phyloP scores from a whole-genome alignment of 2,797 vertebrate species.

The Loris lydekkerianus region DNA sequence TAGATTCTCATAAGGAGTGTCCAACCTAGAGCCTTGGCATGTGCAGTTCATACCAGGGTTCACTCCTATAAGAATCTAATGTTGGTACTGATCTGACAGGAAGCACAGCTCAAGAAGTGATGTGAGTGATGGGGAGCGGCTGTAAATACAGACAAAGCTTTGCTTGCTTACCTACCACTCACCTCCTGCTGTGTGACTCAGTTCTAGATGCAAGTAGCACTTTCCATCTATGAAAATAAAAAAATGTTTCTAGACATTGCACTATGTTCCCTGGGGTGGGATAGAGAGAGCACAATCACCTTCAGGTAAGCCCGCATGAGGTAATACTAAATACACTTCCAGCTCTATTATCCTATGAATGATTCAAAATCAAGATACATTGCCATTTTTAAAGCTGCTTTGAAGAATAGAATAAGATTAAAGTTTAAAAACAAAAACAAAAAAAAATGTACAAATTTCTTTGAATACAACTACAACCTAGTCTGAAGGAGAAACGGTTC shows the following conservation, averaged over 20 bases:
- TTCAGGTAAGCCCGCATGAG: neutral
- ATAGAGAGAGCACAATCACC: neutral
- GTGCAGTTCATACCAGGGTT: too few species aligned
- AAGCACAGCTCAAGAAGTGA: too few species aligned
- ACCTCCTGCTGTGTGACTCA: too few species aligned
- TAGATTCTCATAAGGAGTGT: too few species aligned
- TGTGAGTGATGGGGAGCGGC: too few species aligned
- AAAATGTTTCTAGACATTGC: neutral
- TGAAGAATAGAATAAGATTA: slow-evolving; percentile 1
- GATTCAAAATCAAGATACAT: neutral
- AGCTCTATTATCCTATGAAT: neutral
- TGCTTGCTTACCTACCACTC: too few species aligned
- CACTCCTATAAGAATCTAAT: too few species aligned
- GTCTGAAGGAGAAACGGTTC: neutral
- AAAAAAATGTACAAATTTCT: slow-evolving; percentile 20
- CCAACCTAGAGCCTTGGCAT: too few species aligned
- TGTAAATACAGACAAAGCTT: too few species aligned
- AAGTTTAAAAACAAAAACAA: slow-evolving; percentile 17
- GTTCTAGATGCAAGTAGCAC: neutral
- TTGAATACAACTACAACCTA: neutral
- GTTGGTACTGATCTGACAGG: too few species aligned
- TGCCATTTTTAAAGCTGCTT: neutral
- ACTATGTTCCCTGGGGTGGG: neutral
- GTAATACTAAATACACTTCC: neutral
- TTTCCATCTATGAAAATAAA: neutral